Conservation (phyloP, 2,113 vertebrate species). For the Sphyrna mokarran region DNA sequence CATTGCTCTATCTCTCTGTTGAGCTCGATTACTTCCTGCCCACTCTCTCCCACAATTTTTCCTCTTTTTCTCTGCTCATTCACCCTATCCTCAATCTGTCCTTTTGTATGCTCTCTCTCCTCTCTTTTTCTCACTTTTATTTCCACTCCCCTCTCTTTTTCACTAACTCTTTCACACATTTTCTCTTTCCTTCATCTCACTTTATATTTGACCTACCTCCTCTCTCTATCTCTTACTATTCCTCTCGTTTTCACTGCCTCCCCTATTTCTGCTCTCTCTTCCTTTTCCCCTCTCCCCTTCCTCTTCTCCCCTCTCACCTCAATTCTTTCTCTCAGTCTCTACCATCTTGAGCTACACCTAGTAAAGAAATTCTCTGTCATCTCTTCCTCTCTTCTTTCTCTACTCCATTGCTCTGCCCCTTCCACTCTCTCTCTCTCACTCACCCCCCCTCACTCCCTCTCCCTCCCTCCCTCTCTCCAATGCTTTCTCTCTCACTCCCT, state of each 20-base stretch:
- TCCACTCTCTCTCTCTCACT: background rate
- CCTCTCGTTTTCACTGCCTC: no score
- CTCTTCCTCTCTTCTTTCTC: background rate
- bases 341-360: background rate
- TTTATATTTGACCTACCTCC: background rate
- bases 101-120: background rate
- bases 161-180: background rate
- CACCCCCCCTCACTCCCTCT: no score
- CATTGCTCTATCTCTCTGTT: background rate
- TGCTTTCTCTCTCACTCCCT: no score
- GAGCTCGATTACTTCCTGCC: no score
- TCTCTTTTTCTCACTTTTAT: background rate
- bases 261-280: no score
- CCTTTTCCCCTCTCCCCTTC: background rate
- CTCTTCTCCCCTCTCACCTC: background rate
- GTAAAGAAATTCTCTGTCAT: no score
- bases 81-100: background rate
- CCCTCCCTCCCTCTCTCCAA: no score
- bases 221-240: background rate
- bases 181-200: background rate
- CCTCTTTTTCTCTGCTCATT: background rate
- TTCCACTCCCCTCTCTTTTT: background rate
- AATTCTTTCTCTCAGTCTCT: background rate
- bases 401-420: no score
- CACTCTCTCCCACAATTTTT: background rate